These are phyloP conservation scores for Labroides dimidiatus DNA, from an alignment of 2,797 vertebrate species.

Conservation along the genomic window DNA sequence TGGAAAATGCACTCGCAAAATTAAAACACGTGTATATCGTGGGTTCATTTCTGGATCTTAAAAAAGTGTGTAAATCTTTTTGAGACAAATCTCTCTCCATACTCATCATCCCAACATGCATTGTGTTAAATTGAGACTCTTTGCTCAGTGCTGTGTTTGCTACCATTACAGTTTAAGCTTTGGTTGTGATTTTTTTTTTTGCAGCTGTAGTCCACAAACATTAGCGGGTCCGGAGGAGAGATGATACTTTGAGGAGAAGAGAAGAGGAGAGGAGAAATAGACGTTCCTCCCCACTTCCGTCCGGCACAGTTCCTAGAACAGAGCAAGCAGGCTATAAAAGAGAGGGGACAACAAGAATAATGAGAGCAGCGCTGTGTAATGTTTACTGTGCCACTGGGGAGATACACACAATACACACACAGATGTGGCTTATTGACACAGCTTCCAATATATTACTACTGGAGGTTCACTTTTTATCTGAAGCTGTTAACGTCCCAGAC, in stretches of 20 bases:
- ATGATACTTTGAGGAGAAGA: slow-evolving; percentile 1
- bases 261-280: neutral
- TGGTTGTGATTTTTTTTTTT: too few species aligned
- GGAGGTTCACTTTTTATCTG: slow-evolving; percentile 20
- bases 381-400: slow-evolving; percentile 19
- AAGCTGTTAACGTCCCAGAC: slow-evolving; percentile 29
- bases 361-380: slow-evolving; percentile 32
- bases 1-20: too few species aligned
- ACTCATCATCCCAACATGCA: too few species aligned
- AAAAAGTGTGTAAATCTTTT: too few species aligned
- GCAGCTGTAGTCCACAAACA: too few species aligned
- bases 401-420: slow-evolving; percentile 33
- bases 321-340: slow-evolving; percentile 54
- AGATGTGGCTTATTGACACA: slow-evolving; percentile 38
- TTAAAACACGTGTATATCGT: too few species aligned
- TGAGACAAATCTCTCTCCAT: too few species aligned
- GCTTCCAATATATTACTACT: slow-evolving; percentile 14
- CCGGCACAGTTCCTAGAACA: slow-evolving; percentile 52
- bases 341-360: slow-evolving; percentile 41
- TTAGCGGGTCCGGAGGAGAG: neutral
- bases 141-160: too few species aligned
- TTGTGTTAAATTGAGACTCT: too few species aligned
- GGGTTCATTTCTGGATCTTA: too few species aligned
- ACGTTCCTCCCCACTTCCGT: slow-evolving; percentile 46
- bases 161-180: too few species aligned